phyloP scores from a whole-genome alignment of 2,888 invertebrate species.

The Diplazon laetatorius region DNA sequence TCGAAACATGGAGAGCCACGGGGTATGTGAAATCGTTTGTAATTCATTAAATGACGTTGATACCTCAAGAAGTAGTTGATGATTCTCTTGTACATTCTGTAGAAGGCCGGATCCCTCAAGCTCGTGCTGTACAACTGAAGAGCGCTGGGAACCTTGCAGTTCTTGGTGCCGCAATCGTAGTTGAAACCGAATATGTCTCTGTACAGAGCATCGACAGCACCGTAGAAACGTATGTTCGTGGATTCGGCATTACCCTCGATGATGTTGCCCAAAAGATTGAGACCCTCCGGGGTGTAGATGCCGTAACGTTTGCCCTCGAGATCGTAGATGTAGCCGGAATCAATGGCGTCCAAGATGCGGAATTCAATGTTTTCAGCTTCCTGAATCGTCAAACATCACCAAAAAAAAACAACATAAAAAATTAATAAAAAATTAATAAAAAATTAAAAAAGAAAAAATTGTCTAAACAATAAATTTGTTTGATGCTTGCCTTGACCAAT shows the following conservation, averaged over 20 bases:
- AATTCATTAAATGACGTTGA: not conserved
- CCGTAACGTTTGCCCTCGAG: conserved; percentile 73
- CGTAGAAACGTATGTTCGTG: conserved; percentile 83
- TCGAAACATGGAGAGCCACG: too few relatives aligned
- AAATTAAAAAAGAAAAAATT: not conserved
- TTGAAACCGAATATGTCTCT: conserved; percentile 83
- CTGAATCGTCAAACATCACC: too few relatives aligned
- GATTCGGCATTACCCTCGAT: conserved; percentile 84
- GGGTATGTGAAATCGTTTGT: too few relatives aligned
- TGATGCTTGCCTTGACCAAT: conserved; percentile 72
- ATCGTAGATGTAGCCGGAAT: conserved; percentile 76
- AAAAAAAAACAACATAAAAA: conserved; percentile 6
- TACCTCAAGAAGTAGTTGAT: conserved; percentile 83
- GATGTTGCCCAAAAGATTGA: conserved; percentile 84
- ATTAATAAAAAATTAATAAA: conserved; percentile 1
- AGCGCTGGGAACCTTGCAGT: conserved; percentile 85
- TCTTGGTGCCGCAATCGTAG: conserved; percentile 79
- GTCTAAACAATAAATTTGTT: too few relatives aligned
- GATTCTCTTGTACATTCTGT: conserved; percentile 87
- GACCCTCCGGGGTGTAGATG: conserved; percentile 82
- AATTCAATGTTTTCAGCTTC: conserved; percentile 73
- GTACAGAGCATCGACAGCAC: conserved; percentile 85
- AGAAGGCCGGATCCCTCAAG: conserved; percentile 88
- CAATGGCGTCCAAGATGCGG: conserved; percentile 77
- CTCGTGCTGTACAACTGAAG: conserved; percentile 87